Conservation (phyloP, 2,797 vertebrate species). For the Artibeus jamaicensis region DNA sequence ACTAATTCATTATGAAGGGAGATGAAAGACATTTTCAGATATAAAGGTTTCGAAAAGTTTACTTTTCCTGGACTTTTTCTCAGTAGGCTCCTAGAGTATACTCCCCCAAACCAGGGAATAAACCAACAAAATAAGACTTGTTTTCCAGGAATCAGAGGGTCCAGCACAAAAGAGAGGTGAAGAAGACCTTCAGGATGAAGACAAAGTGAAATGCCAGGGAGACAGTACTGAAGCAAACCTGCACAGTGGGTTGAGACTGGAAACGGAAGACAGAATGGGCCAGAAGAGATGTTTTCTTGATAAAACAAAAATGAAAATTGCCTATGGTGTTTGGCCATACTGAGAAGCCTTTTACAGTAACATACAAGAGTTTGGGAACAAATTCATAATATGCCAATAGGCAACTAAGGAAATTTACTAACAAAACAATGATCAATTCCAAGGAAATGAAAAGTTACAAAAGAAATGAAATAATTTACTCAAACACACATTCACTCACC, state of each 20-base stretch:
- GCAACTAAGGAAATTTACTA: slow-evolving; percentile 29
- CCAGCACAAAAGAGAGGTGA: not conserved
- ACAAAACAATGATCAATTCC: not conserved
- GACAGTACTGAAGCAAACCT: not conserved
- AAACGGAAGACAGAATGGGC: not conserved
- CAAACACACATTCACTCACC: not conserved
- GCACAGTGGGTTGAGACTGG: not conserved
- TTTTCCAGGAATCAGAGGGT: not conserved
- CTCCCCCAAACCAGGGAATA: not conserved
- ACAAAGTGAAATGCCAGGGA: not conserved
- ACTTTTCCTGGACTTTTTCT: not conserved
- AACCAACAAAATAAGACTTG: not conserved
- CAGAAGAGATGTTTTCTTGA: not conserved
- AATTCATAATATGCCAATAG: not conserved
- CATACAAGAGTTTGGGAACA: not conserved
- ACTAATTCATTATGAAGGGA: not conserved
- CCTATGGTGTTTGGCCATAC: not conserved
- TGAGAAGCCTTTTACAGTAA: not conserved
- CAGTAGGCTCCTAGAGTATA: not conserved
- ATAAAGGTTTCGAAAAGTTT: not conserved
- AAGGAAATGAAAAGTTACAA: slow-evolving; percentile 4
- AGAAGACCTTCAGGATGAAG: not conserved
- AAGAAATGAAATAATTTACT: not conserved
- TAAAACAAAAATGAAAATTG: not conserved
- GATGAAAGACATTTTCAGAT: slow-evolving; percentile 18